These are phyloP conservation scores for Porites evermanni DNA, from an alignment of 92 coral and sea anemone genomes.

Conservation along the genomic window DNA sequence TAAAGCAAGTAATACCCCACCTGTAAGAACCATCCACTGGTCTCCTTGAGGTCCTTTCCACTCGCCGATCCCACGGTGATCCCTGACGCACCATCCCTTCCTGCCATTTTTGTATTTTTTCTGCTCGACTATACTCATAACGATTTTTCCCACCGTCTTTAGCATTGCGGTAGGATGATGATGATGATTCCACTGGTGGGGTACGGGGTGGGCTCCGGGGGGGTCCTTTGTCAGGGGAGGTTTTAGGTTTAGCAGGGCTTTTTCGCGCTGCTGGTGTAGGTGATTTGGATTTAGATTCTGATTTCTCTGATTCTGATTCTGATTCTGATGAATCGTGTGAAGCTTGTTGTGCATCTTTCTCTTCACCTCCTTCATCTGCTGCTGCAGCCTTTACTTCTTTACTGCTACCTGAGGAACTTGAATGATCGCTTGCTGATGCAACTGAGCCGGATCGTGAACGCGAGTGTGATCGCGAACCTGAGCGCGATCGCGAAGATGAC, in stretches of 20 bases:
- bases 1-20: slow-evolving; percentile 13
- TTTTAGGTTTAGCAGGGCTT: slow-evolving; percentile 42
- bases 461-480: slow-evolving; percentile 65
- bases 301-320: slow-evolving; percentile 55
- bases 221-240: slow-evolving; percentile 46
- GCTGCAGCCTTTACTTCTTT: slow-evolving; percentile 24
- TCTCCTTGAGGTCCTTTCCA: slow-evolving; percentile 15
- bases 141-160: slow-evolving; percentile 60
- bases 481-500: slow-evolving; percentile 80
- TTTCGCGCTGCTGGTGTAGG: slow-evolving; percentile 24
- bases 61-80: slow-evolving; percentile 60
- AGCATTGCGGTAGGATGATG: slow-evolving; percentile 42
- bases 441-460: slow-evolving; percentile 56
- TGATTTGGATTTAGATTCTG: slow-evolving; percentile 16
- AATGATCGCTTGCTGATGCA: slow-evolving; percentile 84
- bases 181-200: slow-evolving; percentile 51
- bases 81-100: slow-evolving; percentile 47
- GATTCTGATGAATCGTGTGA: slow-evolving; percentile 74
- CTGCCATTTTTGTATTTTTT: slow-evolving; percentile 66
- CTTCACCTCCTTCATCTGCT: slow-evolving; percentile 10
- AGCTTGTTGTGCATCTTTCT: slow-evolving; percentile 43
- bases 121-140: slow-evolving; percentile 65
- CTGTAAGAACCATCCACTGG: slow-evolving; percentile 46
- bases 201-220: slow-evolving; percentile 64
- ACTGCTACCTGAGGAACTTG: slow-evolving; percentile 67